A percentile compares a stretch with the other conserved stretches of the same genome.
Conservation (phyloP, 2,888 invertebrate genomes). For the Meiosimyza decipiens region DNA sequence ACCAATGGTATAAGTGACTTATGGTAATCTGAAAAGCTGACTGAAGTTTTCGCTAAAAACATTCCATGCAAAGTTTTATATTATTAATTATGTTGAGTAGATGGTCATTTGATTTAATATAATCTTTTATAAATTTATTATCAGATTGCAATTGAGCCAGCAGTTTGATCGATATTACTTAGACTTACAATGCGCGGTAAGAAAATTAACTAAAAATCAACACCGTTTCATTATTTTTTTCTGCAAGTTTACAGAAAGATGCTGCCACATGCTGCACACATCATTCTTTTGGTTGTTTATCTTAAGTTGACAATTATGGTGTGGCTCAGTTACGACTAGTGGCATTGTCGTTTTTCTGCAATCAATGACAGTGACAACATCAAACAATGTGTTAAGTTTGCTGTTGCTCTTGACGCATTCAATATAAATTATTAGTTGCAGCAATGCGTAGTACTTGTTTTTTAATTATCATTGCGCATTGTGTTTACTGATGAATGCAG, state of each 20-base stretch:
- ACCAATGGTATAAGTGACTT: too few species aligned
- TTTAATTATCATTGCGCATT: constrained; percentile 26
- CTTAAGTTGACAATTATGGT: constrained; percentile 38
- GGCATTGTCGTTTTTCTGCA: neutral
- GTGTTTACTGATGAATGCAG: neutral
- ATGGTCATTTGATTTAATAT: too few species aligned
- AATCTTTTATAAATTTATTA: too few species aligned
- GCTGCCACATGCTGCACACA: constrained; percentile 6
- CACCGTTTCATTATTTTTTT: too few species aligned
- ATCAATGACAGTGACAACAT: constrained; percentile 11
- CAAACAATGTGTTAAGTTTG: constrained; percentile 36
- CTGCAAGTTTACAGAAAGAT: neutral
- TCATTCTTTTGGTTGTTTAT: neutral
- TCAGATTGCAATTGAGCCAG: too few species aligned
- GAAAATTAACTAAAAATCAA: too few species aligned
- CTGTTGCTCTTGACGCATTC: constrained; percentile 29
- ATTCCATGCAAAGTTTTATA: too few species aligned
- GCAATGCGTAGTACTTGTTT: neutral
- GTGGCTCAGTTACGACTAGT: constrained; percentile 33
- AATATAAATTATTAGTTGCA: constrained; percentile 25
- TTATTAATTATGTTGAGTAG: too few species aligned
- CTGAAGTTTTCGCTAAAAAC: too few species aligned
- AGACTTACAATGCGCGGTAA: too few species aligned
- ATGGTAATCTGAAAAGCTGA: too few species aligned
- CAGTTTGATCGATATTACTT: too few species aligned